A percentile compares a stretch with the other conserved stretches of the same genome.
Conservation (phyloP, 2,888 invertebrate species). For the Dexiosoma caninum region DNA sequence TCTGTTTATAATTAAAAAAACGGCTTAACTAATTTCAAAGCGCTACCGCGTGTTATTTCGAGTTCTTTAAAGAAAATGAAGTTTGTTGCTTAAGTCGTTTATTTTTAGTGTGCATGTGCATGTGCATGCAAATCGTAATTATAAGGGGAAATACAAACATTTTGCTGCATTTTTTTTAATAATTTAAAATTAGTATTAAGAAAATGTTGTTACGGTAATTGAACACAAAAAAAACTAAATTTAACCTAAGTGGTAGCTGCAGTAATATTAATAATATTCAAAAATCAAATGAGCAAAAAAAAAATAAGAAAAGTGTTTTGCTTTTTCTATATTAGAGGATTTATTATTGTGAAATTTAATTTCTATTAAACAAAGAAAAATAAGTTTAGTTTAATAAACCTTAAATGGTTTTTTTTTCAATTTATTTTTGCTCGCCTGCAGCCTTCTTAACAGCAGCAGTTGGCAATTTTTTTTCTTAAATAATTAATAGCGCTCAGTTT, state of each 20-base stretch:
- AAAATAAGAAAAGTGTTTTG: background rate
- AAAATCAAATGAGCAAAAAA: background rate
- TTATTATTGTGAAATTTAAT: background rate
- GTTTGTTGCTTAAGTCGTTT: conserved; percentile 71
- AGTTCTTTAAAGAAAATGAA: conserved; percentile 13
- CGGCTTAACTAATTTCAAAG: background rate
- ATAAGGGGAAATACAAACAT: background rate
- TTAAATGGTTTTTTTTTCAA: conserved; percentile 43
- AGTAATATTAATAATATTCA: conserved; percentile 2
- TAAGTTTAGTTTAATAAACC: conserved; percentile 35
- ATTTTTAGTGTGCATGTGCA: conserved; percentile 50
- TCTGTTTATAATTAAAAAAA: background rate
- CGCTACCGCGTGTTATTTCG: background rate
- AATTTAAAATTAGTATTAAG: conserved; percentile 35
- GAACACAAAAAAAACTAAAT: conserved; percentile 50
- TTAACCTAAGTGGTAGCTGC: background rate
- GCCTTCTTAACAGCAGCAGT: conserved; percentile 1
- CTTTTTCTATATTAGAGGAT: background rate
- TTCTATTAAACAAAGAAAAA: background rate
- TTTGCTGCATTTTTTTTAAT: background rate
- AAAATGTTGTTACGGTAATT: conserved; percentile 56
- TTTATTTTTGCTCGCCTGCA: background rate
- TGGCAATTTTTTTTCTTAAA: background rate
- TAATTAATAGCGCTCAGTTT: conserved; percentile 38
- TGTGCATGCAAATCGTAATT: conserved; percentile 56